phyloP scores from a whole-genome alignment of 2,888 invertebrate genomes.

The Nymphalis c-album region DNA sequence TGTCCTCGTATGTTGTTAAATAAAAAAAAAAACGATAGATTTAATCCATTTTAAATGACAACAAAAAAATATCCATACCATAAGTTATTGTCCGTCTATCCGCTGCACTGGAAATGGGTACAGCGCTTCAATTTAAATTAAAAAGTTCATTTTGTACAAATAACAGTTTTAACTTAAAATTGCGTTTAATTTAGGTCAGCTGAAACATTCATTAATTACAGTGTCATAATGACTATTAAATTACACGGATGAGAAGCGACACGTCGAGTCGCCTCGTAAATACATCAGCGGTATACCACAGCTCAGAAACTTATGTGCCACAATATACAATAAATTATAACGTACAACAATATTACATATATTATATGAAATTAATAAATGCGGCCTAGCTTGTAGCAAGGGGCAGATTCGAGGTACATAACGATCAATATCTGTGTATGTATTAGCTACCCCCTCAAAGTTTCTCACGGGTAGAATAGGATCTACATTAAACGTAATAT shows the following conservation, averaged over 20 bases:
- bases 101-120: constrained; percentile 1
- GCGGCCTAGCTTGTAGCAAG: not conserved
- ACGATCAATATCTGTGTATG: not conserved
- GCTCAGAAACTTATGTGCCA: constrained; percentile 41
- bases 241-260: constrained; percentile 59
- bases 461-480: no score
- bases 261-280: constrained; percentile 62
- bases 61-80: not conserved
- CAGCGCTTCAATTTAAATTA: constrained; percentile 23
- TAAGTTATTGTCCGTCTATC: not conserved
- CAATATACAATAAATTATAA: constrained; percentile 37
- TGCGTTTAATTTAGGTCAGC: constrained; percentile 46
- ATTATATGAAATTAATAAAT: constrained; percentile 9
- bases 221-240: constrained; percentile 67
- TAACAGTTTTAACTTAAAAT: constrained; percentile 42
- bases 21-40: no score
- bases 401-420: not conserved
- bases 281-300: constrained; percentile 64
- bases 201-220: constrained; percentile 60
- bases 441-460: not conserved
- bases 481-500: no score
- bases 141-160: constrained; percentile 29
- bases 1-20: no score
- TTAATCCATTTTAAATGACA: not conserved
- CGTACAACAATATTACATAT: constrained; percentile 28